Conservation (phyloP, 2,797 vertebrate genomes). For the Trachops cirrhosus region DNA sequence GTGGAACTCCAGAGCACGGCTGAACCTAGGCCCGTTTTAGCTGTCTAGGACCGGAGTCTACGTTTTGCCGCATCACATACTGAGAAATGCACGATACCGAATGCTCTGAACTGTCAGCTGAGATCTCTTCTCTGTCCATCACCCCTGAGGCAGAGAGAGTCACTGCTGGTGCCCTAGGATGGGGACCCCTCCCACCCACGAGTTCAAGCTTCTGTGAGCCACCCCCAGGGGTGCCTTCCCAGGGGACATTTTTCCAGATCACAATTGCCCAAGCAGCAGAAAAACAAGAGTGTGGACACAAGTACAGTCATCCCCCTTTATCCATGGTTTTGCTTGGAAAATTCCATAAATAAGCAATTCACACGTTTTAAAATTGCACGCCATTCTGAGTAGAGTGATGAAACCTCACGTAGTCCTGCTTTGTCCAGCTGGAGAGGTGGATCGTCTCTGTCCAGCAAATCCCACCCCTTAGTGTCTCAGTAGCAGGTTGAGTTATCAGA, state of each 20-base stretch:
- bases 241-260: neutral
- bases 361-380: neutral
- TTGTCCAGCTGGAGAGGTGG: neutral
- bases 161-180: no score
- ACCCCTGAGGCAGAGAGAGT: neutral
- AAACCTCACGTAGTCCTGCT: neutral
- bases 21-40: conserved; percentile 9
- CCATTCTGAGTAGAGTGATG: neutral
- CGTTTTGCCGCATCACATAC: neutral
- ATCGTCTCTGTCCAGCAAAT: neutral
- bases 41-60: conserved; percentile 17
- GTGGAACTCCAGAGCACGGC: conserved; percentile 43
- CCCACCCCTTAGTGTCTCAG: neutral
- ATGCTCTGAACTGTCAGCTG: neutral
- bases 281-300: neutral
- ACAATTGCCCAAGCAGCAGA: neutral
- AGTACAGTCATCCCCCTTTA: neutral
- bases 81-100: neutral
- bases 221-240: neutral
- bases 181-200: neutral
- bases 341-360: neutral
- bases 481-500: no score
- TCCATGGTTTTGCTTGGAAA: neutral
- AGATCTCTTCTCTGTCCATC: neutral
- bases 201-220: neutral